Evolutionary conservation across 1,140 invertebrate species (phyloP).

Genomic region (Drosophila novamexicana): DNA sequence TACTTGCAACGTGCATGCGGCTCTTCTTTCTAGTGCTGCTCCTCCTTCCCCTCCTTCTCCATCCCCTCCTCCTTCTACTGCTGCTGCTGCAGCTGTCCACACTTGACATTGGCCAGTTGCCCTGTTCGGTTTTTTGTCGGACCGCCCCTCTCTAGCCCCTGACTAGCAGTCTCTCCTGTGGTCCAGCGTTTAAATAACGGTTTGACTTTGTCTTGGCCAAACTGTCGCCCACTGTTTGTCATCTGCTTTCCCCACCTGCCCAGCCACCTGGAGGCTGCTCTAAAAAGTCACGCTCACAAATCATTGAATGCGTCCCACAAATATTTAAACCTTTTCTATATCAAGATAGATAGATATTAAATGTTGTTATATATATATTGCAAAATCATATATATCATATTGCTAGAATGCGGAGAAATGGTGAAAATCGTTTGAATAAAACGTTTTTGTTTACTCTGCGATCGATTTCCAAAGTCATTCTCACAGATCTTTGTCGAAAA

Average conservation of each 20-base stretch:
- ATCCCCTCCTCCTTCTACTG: neutral
- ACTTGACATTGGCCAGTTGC: conserved; percentile 62
- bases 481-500: too few relatives aligned
- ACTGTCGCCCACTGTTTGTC: conserved; percentile 28
- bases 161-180: conserved; percentile 7
- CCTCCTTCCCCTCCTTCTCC: too few relatives aligned
- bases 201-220: conserved; percentile 41
- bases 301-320: neutral
- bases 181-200: conserved; percentile 44
- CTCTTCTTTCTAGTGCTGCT: neutral
- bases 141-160: neutral
- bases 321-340: too few relatives aligned
- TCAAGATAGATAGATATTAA: too few relatives aligned
- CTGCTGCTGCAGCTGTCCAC: conserved; percentile 25
- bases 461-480: too few relatives aligned
- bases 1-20: conserved; percentile 1
- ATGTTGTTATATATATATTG: too few relatives aligned
- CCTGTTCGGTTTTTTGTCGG: conserved; percentile 17
- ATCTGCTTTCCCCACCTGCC: conserved; percentile 7
- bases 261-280: neutral
- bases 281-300: neutral
- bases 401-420: too few relatives aligned
- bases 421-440: too few relatives aligned
- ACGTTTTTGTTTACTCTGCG: too few relatives aligned
- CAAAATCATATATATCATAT: too few relatives aligned